phyloP scores from a whole-genome alignment of 2,113 vertebrate species.

The Tympanuchus pallidicinctus region DNA sequence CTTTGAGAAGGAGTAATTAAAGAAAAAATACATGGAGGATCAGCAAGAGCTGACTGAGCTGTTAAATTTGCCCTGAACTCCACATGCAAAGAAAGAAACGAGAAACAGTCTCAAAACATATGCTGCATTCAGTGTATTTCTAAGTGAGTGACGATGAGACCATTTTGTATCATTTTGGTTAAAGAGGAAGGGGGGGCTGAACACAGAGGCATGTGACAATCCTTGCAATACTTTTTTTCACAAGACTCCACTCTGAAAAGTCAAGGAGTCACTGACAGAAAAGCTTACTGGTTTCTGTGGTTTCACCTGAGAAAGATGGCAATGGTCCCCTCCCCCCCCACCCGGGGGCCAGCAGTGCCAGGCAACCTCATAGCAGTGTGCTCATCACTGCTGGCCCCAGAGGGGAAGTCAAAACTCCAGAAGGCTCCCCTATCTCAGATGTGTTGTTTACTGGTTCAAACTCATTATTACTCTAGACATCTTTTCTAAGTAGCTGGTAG shows the following conservation, averaged over 20 bases:
- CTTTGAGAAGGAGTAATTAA: neutral
- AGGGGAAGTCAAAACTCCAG: rapidly evolving
- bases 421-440: neutral
- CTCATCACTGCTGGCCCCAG: rapidly evolving
- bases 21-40: neutral
- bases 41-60: neutral
- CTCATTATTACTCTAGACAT: too few relatives aligned
- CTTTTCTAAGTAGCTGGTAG: neutral
- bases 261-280: neutral
- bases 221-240: neutral
- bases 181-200: neutral
- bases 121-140: neutral
- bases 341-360: rapidly evolving
- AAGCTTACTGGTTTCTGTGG: neutral
- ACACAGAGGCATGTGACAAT: neutral
- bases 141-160: neutral
- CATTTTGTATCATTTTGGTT: neutral
- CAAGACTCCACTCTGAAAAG: neutral
- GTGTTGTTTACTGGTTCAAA: neutral
- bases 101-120: neutral
- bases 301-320: neutral
- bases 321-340: neutral
- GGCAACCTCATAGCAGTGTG: rapidly evolving
- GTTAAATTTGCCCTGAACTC: neutral
- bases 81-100: neutral